Base-by-base conservation (phyloP, 2,113 vertebrate species). In the Ciconia boyciana region DNA sequence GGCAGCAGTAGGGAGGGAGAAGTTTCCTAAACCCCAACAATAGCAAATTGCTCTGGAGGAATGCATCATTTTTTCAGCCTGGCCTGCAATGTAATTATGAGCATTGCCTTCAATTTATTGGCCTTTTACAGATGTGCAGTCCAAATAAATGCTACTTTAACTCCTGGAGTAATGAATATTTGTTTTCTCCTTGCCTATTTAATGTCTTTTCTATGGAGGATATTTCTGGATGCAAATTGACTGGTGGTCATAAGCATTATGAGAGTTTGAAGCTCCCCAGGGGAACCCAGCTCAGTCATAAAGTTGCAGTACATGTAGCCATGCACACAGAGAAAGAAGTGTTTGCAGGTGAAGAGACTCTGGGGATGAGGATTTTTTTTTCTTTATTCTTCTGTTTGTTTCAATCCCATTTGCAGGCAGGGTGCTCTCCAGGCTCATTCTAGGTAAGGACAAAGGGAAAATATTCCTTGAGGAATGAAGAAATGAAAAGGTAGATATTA, bases 171-270 rank as follows among this genome's bases (percentile, higher is more conserved):
- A 96, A 92, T 94, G 91, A 94, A 90, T 89, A 94, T 95, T 96
- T 95, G 93, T 96, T 96, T 96, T 94, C 77, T 92, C 62, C 80
- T 92, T 92, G 85, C 71, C 81, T 93, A 87, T 95, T 96, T 90
- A 86, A 86, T 9, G 3, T 87, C 65, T 97, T 96, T 95, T 85
- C 92, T 87, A 52, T 79, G 65, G 93, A 96, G 79, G 83, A 68
- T 96, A 90, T 96, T 96, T 94, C 74, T 93, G 71, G 90, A 92
- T 95, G 92, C 81, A 96, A 97, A 97, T 91, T 95, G 91, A 97
- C 91, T 94, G 76, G 49, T 5, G 7, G 86, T 90, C 94, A 94
- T 95, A 95, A 96, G 93, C 91, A 85, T 93, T 96, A 97, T 91
- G 94, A 96, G 90, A 95, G 89, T 87, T 90, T 95, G 96, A 88